Evolutionary conservation across 2,888 invertebrate genomes (phyloP).

Genomic region (Marronus borbonicus): DNA sequence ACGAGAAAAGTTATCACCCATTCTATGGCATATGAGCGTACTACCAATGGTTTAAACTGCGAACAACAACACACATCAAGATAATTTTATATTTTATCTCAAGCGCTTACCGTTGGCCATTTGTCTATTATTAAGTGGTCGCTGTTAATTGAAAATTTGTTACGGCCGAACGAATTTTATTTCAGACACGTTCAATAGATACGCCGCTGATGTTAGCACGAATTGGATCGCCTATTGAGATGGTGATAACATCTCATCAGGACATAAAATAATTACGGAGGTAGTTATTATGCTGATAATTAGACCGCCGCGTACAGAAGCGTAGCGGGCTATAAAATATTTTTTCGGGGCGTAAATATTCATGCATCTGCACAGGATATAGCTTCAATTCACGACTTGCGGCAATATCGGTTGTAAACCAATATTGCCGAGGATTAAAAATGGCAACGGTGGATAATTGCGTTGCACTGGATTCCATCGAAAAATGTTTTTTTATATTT

Average conservation of each 20-base stretch:
- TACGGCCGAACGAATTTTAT: constrained; percentile 38
- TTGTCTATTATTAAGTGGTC: constrained; percentile 40
- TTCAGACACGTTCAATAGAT: constrained; percentile 31
- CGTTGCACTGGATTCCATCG: background rate
- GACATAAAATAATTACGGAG: constrained; percentile 38
- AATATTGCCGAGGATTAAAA: constrained; percentile 27
- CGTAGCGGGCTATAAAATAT: constrained; percentile 9
- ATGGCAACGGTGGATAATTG: constrained; percentile 14
- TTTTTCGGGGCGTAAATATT: constrained; percentile 37
- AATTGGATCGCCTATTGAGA: constrained; percentile 27
- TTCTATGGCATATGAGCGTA: too few relatives aligned
- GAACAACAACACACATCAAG: background rate
- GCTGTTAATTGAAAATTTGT: constrained; percentile 49
- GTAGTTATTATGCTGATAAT: constrained; percentile 42
- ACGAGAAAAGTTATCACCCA: too few relatives aligned
- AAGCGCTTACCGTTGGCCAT: constrained; percentile 3
- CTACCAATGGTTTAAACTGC: background rate
- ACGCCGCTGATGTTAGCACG: constrained; percentile 31
- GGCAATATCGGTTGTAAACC: constrained; percentile 3
- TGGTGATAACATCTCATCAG: constrained; percentile 36
- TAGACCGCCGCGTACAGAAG: constrained; percentile 20
- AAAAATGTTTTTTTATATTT: background rate
- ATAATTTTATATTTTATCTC: constrained; percentile 8
- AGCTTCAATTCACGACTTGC: background rate
- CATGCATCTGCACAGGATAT: constrained; percentile 11